Percentiles rank a stretch among this genome's conserved stretches.
Evolutionary conservation across 2,113 vertebrate genomes (phyloP).

Genomic region (Aviceda subcristata): DNA sequence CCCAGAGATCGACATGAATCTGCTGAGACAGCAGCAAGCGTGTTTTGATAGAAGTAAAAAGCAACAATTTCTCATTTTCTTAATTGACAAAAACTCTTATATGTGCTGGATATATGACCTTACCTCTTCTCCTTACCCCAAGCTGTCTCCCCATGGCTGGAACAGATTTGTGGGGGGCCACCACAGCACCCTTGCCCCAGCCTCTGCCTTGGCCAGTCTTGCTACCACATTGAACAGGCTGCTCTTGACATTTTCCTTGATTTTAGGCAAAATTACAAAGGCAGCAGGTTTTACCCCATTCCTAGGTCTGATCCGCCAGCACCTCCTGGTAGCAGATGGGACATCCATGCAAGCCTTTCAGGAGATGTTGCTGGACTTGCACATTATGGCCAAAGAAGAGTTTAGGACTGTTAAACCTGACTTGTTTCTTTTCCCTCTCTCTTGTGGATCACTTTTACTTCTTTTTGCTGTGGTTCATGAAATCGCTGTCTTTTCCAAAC

Average conservation of each 20-base stretch:
- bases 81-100: background rate
- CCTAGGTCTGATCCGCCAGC: background rate
- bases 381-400: accelerated
- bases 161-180: background rate
- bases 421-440: background rate
- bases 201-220: background rate
- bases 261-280: background rate
- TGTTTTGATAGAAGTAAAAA: background rate
- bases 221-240: background rate
- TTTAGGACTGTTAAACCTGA: background rate
- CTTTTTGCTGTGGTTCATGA: background rate
- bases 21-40: background rate
- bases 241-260: background rate
- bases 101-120: background rate
- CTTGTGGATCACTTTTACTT: accelerated
- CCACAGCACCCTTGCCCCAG: accelerated
- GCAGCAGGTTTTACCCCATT: background rate
- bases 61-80: background rate
- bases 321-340: accelerated
- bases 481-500: background rate
- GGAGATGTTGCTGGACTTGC: background rate
- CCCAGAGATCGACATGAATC: background rate
- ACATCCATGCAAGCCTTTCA: accelerated
- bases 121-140: background rate
- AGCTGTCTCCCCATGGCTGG: background rate